Evolutionary conservation across 1,140 invertebrate genomes (phyloP), one percentile per base, ranked within the genome.

Genomic region (Heliconius himera): DNA sequence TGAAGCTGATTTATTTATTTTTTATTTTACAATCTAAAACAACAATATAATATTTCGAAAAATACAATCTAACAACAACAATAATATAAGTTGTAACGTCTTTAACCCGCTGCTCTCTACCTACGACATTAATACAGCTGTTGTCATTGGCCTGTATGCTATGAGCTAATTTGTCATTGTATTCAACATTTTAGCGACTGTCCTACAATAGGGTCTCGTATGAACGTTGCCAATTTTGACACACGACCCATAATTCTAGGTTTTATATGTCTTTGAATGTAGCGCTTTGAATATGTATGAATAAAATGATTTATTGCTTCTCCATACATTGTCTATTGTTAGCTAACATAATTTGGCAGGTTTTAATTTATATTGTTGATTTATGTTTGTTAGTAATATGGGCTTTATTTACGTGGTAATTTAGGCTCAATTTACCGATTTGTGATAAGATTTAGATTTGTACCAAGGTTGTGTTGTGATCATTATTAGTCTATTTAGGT

Each of bases 141-240:
- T 85, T 79, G 78, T 80, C 84, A 85, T 80, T 81, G 79, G 78
- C 60, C 78, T 78, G 79, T 11, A 29, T 66, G 60, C 60, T 79
- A 82, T 81, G 81, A 78, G 79, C 80, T 85, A 83, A 83, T 83
- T 83, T 70, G 78, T 82, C 80, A 85, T 85, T 85, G 84, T 85
- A 85, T 83, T 80, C 81, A 56, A 74, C 76, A 81, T 83, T 85
- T 81, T 81, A 77, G 73, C 81, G 72, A 71, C 75, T 41, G n/a
- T 75, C 70, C 54, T 49, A 74, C 60, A 79, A 74, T 70, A 29
- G 76, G 60, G 20, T 56, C 54, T 73, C 33, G 51, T 76, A 54
- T 66, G 70, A 66, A 76, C 20, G 74, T 1, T 76, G 74, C 46
- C 77, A 76, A 81, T 73, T 74, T 54, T 83, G 71, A 75, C 36